Evolutionary conservation across 2,113 vertebrate species (phyloP), one percentile per base, ranked within the genome.

Genomic region (Crotophaga sulcirostris): DNA sequence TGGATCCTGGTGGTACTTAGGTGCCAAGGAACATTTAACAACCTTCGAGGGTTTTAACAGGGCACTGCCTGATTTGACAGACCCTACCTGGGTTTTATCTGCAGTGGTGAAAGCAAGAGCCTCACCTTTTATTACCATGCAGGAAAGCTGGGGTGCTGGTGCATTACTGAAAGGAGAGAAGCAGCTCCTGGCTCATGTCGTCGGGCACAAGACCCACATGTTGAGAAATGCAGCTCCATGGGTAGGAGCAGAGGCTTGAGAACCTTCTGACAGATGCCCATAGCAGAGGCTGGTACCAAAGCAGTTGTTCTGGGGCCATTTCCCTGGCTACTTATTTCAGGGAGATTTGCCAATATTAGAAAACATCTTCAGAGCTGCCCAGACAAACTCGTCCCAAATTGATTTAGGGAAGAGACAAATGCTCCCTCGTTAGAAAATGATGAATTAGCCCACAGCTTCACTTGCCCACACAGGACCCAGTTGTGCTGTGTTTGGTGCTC

Each of bases 121-220:
- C 17, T 34, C n/a, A 15, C 3, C 1, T 38, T 54, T 58, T n/a
- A 20, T 26, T 10, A 3, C 34, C 18, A 7, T 2, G 3, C 52
- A 45, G 44, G 44, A n/a, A 59, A 66, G 76, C 38, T 18, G 45
- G 45, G 45, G 20, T n/a, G 45, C 26, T 15, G 62, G 17, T 18
- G 18, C 1, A 2, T 2, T 2, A 4, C 23, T 54, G 62, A 36
- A 33, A 42, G 55, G 20, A 75, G 40, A 18, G 23, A 23, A 60
- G 21, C 33, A 11, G 16, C 54, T 60, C 45, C 16, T 7, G 78
- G 36, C 21, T 47, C 44, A 29, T 36, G n/a, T 19, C 40, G 47
- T 45, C 2, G 9, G 13, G 29, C 54, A 40, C 20, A 21, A 62
- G 55, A 18, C 42, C 26, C 13, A 10, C 1, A 49, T 49, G 1